Base-by-base conservation (phyloP, 1,140 invertebrate genomes). In the Linepithema humile region DNA sequence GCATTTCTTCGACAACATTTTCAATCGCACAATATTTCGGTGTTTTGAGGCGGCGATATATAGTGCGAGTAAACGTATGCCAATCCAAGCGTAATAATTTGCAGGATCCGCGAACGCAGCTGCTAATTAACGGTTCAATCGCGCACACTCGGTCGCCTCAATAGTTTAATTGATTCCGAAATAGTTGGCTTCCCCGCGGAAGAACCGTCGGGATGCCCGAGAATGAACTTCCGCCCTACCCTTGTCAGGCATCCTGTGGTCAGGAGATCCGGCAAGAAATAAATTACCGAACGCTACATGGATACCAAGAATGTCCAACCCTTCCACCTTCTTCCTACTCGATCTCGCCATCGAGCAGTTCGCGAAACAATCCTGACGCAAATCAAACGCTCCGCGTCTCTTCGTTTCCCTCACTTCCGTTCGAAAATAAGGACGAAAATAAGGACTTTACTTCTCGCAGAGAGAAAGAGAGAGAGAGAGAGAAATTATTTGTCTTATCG, bases 111-210 rank as follows among this genome's bases (percentile, higher is more conserved):
- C 10, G 15, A 45, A 50, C 67, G 65, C 65, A 62, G 55, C 69
- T 83, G 87, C 84, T 91, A 91, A 92, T 92, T 90, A 91, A 91
- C 88, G 86, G 86, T 87, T 90, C 90, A 87, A 88, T 91, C 85
- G 84, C 85, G 84, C 60, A 53, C 73, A 67, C 77, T 82, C 84
- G 78, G 73, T 84, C 74, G 82, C 72, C 83, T 55, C 87, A 85
- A 91, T 92, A 94, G 93, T 94, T 94, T 93, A 93, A 94, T 94
- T 94, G 91, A 94, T 93, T 94, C 86, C 70, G 90, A 90, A 94
- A 94, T 94, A 94, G 93, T 94, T 94, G 83, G 12, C 55, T 32
- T 45, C 12, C 45, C 69, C 65, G 50, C 72, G 60, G 50, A 86
- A 82, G 84, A 82, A 73, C 77, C 55, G 53, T 40, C 55, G 69